phyloP scores from a whole-genome alignment of 2,888 invertebrate genomes.

The Eumerus sabulonum region DNA sequence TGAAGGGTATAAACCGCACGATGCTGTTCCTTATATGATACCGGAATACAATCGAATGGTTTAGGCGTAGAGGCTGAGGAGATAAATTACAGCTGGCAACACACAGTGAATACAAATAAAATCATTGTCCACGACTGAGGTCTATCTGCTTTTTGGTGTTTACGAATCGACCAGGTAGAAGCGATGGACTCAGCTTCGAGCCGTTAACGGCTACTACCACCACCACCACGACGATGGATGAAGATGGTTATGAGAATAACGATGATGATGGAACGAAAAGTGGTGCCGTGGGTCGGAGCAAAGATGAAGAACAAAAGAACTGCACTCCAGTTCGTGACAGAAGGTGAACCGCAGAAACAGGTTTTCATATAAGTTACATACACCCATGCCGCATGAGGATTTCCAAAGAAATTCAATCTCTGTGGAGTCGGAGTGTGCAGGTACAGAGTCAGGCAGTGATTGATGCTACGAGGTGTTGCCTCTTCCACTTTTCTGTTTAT shows the following conservation, averaged over 20 bases:
- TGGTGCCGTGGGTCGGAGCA: not conserved
- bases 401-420: constrained; percentile 28
- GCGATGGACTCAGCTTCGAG: constrained; percentile 34
- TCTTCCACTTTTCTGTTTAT: too few relatives aligned
- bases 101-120: constrained; percentile 66
- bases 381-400: constrained; percentile 10
- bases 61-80: constrained; percentile 7
- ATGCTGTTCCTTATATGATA: constrained; percentile 2
- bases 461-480: constrained; percentile 45
- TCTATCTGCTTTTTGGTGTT: too few relatives aligned
- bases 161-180: constrained; percentile 25
- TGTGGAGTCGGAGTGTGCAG: constrained; percentile 19
- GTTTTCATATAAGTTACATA: not conserved
- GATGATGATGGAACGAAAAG: constrained; percentile 30
- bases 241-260: constrained; percentile 22
- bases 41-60: constrained; percentile 16
- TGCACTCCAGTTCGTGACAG: constrained; percentile 45
- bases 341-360: constrained; percentile 43
- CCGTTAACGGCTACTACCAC: too few relatives aligned
- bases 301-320: constrained; percentile 16
- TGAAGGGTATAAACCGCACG: constrained; percentile 55
- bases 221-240: not conserved
- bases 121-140: constrained; percentile 48
- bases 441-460: constrained; percentile 29
- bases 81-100: constrained; percentile 62